Evolutionary conservation across 2,797 vertebrate genomes (phyloP).

Genomic region (Acridotheres tristis): DNA sequence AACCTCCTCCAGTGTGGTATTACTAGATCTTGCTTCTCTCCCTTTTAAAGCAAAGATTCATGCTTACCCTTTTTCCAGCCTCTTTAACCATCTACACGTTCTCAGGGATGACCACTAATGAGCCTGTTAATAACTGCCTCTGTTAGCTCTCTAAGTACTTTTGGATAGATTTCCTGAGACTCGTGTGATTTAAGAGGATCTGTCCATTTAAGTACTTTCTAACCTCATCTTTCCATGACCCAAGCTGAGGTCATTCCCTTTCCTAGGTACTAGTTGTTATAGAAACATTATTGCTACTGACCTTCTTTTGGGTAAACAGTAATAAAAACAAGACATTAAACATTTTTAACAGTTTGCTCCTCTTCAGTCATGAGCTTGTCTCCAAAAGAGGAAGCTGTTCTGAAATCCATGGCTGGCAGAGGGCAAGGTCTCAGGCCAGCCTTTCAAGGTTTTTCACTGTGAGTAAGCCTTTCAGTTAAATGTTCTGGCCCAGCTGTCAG

Average conservation of each 20-base stretch:
- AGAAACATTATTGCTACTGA: neutral
- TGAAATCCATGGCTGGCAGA: neutral
- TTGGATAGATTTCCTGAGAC: neutral
- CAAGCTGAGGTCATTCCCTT: neutral
- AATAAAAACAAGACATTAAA: neutral
- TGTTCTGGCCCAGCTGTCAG: neutral
- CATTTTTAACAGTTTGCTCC: neutral
- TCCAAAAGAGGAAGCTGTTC: neutral
- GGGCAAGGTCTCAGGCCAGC: neutral
- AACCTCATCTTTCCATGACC: neutral
- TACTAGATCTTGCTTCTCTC: neutral
- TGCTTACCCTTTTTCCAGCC: neutral
- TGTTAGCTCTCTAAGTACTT: neutral
- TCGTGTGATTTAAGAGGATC: neutral
- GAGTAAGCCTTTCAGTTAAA: neutral
- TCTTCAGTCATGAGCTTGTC: neutral
- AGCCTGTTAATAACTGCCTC: neutral
- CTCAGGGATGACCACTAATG: neutral
- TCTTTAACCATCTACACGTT: neutral
- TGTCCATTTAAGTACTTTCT: neutral
- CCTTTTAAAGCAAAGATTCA: neutral
- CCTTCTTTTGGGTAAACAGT: neutral
- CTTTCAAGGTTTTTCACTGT: neutral
- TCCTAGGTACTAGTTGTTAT: neutral
- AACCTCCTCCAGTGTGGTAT: neutral